Conservation (phyloP, 2,888 invertebrate genomes). For the Megalurothrips usitatus region DNA sequence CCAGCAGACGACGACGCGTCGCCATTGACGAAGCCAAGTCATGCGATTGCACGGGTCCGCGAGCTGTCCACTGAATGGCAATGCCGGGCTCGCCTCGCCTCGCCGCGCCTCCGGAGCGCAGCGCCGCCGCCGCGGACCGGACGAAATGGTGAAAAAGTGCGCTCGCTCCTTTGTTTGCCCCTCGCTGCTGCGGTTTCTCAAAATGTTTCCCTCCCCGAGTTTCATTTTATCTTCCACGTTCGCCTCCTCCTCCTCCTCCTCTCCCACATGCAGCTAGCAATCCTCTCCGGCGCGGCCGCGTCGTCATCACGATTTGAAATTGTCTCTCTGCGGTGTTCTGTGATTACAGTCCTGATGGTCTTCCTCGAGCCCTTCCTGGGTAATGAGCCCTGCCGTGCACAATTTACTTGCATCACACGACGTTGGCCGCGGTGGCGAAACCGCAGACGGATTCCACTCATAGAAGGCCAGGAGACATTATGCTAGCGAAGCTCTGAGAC, state of each 20-base stretch:
- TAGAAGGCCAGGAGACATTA: constrained; percentile 19
- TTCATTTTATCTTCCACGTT: background rate
- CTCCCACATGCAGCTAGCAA: background rate
- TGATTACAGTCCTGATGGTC: background rate
- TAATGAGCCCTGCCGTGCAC: background rate
- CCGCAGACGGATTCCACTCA: constrained; percentile 7
- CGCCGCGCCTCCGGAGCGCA: too few species aligned
- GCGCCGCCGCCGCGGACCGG: too few species aligned
- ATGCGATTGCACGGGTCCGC: constrained; percentile 1
- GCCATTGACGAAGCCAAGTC: background rate
- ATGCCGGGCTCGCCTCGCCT: background rate
- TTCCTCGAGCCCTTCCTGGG: background rate
- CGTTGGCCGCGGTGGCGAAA: background rate
- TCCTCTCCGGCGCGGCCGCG: background rate
- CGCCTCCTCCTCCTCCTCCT: background rate
- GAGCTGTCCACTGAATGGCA: background rate
- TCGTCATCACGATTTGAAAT: background rate
- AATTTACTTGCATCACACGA: constrained; percentile 14
- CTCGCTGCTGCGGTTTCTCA: background rate
- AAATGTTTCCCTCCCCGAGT: background rate
- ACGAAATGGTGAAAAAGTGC: too few species aligned
- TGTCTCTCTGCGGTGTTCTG: background rate
- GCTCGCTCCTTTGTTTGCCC: too few species aligned
- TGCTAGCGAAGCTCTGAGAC: background rate
- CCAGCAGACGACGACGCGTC: background rate